Conservation (phyloP, 1,140 invertebrate species). For the Colletes latitarsis region DNA sequence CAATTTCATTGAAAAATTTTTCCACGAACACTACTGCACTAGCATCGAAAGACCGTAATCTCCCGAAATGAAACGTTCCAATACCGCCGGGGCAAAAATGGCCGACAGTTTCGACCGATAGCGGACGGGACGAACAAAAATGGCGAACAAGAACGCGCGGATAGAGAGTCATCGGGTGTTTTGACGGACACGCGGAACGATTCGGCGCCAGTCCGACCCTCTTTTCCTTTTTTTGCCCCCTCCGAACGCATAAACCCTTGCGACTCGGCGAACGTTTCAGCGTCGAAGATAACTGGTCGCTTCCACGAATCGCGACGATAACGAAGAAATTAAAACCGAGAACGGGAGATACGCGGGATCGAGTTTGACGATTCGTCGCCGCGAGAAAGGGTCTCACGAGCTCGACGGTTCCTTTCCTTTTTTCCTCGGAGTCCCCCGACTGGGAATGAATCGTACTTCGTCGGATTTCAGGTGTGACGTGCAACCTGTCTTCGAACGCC, state of each 20-base stretch:
- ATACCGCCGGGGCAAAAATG: constrained; percentile 7
- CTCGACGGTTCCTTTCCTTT: background rate
- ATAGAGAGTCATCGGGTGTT: constrained; percentile 30
- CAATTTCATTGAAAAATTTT: too few species aligned
- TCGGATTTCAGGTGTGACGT: constrained; percentile 11
- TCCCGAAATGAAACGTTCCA: constrained; percentile 19
- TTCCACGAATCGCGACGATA: constrained; percentile 23
- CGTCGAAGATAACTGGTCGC: constrained; percentile 23
- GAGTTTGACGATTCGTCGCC: constrained; percentile 13
- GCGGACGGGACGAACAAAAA: background rate
- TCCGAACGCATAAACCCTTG: too few species aligned
- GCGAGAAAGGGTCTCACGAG: too few species aligned
- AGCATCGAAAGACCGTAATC: constrained; percentile 19
- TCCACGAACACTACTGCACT: background rate
- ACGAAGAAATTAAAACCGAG: constrained; percentile 20
- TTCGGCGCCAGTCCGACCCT: background rate
- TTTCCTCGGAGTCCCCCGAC: background rate
- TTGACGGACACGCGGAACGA: constrained; percentile 21
- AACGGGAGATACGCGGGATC: constrained; percentile 11
- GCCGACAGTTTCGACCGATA: background rate
- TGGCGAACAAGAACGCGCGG: background rate
- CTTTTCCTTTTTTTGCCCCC: background rate
- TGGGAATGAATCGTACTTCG: constrained; percentile 8
- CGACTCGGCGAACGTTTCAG: background rate
- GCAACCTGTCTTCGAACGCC: background rate